These are phyloP conservation scores for Scaptomyza montana DNA, from an alignment of 1,140 invertebrate species.

Conservation along the genomic window DNA sequence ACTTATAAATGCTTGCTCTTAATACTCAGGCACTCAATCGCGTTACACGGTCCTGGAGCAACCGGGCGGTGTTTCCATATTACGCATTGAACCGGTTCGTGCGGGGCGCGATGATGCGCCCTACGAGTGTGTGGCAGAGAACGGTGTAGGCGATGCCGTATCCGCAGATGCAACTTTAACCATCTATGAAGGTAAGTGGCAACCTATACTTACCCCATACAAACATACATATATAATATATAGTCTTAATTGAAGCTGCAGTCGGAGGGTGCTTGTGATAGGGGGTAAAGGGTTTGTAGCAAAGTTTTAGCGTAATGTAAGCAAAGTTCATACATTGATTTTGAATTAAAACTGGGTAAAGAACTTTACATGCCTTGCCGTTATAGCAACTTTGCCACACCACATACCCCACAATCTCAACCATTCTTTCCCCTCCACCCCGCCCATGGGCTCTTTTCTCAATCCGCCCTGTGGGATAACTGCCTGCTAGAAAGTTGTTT, in stretches of 20 bases:
- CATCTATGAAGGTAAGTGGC: constrained; percentile 91
- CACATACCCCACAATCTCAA: constrained; percentile 3
- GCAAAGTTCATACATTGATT: constrained; percentile 82
- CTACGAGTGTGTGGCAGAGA: constrained; percentile 98
- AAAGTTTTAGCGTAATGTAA: constrained; percentile 79
- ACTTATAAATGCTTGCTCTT: not conserved
- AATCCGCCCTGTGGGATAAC: not conserved
- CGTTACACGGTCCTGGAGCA: constrained; percentile 86
- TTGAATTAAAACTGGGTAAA: constrained; percentile 81
- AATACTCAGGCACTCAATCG: constrained; percentile 86
- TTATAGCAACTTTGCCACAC: constrained; percentile 58
- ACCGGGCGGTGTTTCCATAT: constrained; percentile 89
- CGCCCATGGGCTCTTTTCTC: not conserved
- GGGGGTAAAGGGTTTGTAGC: constrained; percentile 31
- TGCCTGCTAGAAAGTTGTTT: constrained; percentile 68
- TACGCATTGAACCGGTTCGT: constrained; percentile 96
- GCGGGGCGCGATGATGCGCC: constrained; percentile 92
- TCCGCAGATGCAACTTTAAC: constrained; percentile 93
- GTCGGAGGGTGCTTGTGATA: not conserved
- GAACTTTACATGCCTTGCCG: constrained; percentile 66
- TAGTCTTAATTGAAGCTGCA: constrained; percentile 44
- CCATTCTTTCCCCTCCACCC: not conserved
- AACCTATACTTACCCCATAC: constrained; percentile 21
- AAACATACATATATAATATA: too few species aligned
- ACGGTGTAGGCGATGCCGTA: constrained; percentile 97